Percentiles rank a stretch among this genome's conserved stretches.
Evolutionary conservation across 2,797 vertebrate genomes (phyloP).

Genomic region (Nasua narica): DNA sequence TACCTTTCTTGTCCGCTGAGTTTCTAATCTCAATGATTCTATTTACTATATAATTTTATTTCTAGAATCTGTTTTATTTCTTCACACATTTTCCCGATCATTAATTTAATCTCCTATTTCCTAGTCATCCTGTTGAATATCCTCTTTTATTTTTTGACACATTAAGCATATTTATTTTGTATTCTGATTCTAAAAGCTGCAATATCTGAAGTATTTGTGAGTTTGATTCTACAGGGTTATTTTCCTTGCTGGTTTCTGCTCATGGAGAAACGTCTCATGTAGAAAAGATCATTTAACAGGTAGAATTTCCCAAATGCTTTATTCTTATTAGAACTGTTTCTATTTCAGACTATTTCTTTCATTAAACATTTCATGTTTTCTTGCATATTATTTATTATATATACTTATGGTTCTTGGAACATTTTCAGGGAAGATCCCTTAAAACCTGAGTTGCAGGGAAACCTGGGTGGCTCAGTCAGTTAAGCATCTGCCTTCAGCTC

Average conservation of each 20-base stretch:
- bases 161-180: neutral
- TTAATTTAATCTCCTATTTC: neutral
- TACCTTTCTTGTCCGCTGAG: neutral
- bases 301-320: neutral
- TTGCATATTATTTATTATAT: neutral
- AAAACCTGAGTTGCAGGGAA: neutral
- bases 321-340: neutral
- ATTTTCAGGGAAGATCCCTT: conserved; percentile 6
- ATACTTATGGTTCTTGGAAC: neutral
- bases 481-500: neutral
- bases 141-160: neutral
- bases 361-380: neutral
- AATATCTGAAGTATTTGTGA: neutral
- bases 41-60: neutral
- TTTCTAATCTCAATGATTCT: neutral
- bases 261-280: too few species aligned
- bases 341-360: neutral
- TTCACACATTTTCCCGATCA: neutral
- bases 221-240: neutral
- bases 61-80: neutral
- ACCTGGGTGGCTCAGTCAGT: neutral
- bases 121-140: neutral
- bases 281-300: too few species aligned
- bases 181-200: neutral
- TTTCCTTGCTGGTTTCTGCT: neutral